Percentiles rank a stretch among this genome's conserved stretches.
Evolutionary conservation across 2,113 vertebrate genomes (phyloP).

Genomic region (Lucifuga dentata): DNA sequence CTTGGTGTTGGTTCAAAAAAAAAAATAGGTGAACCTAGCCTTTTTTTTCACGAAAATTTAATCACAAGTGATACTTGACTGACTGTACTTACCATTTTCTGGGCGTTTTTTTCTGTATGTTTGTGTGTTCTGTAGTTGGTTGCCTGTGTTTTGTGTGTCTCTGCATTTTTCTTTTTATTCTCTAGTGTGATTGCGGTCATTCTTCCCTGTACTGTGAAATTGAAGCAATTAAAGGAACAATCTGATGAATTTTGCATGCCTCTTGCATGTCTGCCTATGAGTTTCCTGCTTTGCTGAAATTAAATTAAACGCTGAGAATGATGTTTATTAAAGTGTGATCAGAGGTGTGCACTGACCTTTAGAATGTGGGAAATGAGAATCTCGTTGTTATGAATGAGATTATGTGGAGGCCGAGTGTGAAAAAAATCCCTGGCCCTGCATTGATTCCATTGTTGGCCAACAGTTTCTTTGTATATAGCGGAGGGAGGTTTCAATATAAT

Average conservation of each 20-base stretch:
- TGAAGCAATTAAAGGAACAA: slow-evolving; percentile 80
- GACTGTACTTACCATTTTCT: slow-evolving; percentile 28
- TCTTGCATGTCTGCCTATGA: slow-evolving; percentile 68
- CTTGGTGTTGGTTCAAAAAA: slow-evolving; percentile 41
- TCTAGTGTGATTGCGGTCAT: slow-evolving; percentile 59
- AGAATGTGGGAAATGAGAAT: slow-evolving; percentile 84
- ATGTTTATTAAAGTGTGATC: slow-evolving; percentile 86
- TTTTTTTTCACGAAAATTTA: slow-evolving; percentile 57
- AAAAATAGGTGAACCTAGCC: slow-evolving; percentile 18
- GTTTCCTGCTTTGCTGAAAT: slow-evolving; percentile 80
- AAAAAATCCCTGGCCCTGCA: slow-evolving; percentile 58
- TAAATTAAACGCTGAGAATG: slow-evolving; percentile 84
- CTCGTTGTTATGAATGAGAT: slow-evolving; percentile 84
- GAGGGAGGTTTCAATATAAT: slow-evolving; percentile 79
- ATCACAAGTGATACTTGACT: slow-evolving; percentile 56
- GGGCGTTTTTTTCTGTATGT: background rate
- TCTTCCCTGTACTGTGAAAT: slow-evolving; percentile 78
- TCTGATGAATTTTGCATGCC: slow-evolving; percentile 78
- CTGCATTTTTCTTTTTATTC: slow-evolving; percentile 31
- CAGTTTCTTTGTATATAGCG: slow-evolving; percentile 74
- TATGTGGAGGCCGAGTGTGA: slow-evolving; percentile 66
- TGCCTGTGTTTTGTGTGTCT: slow-evolving; percentile 36
- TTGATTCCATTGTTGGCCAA: slow-evolving; percentile 74
- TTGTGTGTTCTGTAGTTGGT: slow-evolving; percentile 47
- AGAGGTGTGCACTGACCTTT: slow-evolving; percentile 85